Percentiles rank a stretch among this genome's conserved stretches.
phyloP scores from a whole-genome alignment of 1,140 invertebrate species.

The Ceratitis capitata region DNA sequence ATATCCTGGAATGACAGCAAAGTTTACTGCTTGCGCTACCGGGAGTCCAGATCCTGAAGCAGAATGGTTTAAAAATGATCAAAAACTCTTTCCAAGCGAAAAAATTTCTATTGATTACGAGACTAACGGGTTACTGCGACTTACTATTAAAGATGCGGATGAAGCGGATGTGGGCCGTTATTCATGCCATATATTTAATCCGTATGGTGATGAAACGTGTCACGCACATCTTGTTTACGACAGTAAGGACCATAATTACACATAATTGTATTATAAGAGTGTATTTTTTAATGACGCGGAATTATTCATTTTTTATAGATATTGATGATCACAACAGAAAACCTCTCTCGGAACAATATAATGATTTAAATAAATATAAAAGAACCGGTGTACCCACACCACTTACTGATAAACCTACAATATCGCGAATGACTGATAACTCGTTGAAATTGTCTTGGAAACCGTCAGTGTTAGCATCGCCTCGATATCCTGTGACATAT shows the following conservation, averaged over 20 bases:
- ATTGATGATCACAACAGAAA: conserved; percentile 3
- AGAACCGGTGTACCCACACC: conserved; percentile 84
- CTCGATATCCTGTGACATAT: conserved; percentile 88
- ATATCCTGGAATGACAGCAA: conserved; percentile 86
- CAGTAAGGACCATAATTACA: conserved; percentile 69
- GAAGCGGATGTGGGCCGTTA: conserved; percentile 85
- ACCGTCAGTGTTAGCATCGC: conserved; percentile 80
- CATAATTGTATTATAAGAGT: neutral
- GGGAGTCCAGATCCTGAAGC: conserved; percentile 87
- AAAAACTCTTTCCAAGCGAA: conserved; percentile 81
- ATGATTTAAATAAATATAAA: conserved; percentile 71
- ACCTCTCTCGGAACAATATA: conserved; percentile 33
- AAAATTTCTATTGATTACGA: conserved; percentile 85
- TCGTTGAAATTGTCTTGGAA: conserved; percentile 89
- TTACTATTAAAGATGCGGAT: conserved; percentile 79
- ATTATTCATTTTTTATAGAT: neutral
- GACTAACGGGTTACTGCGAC: conserved; percentile 73
- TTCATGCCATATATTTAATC: conserved; percentile 82
- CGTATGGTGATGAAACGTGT: conserved; percentile 84
- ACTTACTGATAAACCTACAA: conserved; percentile 85
- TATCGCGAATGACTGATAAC: conserved; percentile 87
- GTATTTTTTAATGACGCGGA: neutral
- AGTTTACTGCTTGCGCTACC: conserved; percentile 88
- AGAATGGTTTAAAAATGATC: conserved; percentile 84
- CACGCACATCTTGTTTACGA: conserved; percentile 84